Evolutionary conservation across 2,888 invertebrate genomes (phyloP).

Genomic region (Malachius bipustulatus): DNA sequence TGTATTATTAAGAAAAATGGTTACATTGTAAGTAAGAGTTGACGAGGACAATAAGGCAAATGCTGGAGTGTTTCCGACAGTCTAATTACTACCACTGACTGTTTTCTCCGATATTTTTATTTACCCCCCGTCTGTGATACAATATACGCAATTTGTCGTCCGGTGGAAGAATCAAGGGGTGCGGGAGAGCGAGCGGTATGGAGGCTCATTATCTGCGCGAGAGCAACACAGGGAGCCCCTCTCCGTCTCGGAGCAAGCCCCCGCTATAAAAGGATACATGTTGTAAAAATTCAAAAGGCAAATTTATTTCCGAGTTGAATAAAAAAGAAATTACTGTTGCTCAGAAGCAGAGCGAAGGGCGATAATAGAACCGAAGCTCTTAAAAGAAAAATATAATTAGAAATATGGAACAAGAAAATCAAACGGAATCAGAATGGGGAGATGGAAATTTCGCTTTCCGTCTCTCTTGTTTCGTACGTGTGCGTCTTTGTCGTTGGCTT

Average conservation of each 20-base stretch:
- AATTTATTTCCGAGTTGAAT: constrained; percentile 24
- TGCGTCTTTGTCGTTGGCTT: too few species aligned
- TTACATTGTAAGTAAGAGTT: too few species aligned
- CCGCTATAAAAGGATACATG: constrained; percentile 23
- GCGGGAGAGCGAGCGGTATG: constrained; percentile 14
- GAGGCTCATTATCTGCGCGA: constrained; percentile 27
- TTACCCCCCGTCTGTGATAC: constrained; percentile 35
- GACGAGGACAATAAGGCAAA: constrained; percentile 3
- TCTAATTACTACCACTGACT: constrained; percentile 37
- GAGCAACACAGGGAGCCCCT: constrained; percentile 17
- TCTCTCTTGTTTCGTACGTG: constrained; percentile 1
- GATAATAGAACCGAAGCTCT: constrained; percentile 32
- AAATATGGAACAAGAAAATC: constrained; percentile 32
- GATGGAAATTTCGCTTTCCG: not conserved
- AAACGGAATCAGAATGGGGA: constrained; percentile 24
- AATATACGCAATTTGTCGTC: constrained; percentile 36
- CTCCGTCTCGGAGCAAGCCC: constrained; percentile 8
- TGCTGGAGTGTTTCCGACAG: constrained; percentile 41
- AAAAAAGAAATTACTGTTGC: constrained; percentile 29
- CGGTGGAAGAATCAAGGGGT: constrained; percentile 13
- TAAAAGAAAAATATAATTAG: constrained; percentile 35
- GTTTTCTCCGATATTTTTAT: constrained; percentile 32
- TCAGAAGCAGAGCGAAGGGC: constrained; percentile 29
- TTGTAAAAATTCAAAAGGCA: constrained; percentile 24
- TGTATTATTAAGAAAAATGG: too few species aligned